Evolutionary conservation across 2,797 vertebrate species (phyloP).

Genomic region (Lagocephalus sceleratus): DNA sequence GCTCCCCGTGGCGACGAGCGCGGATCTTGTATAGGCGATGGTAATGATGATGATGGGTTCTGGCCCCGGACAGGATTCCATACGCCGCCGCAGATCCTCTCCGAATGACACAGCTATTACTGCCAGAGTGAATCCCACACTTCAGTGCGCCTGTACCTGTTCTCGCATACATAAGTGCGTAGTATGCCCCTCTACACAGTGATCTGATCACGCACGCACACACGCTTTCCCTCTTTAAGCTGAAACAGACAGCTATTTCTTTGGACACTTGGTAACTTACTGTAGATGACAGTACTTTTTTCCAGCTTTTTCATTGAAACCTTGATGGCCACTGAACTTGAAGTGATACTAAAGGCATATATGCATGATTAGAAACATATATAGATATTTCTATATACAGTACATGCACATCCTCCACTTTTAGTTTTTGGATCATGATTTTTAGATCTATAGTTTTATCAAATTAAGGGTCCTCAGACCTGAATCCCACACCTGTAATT

Average conservation of each 20-base stretch:
- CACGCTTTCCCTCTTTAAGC: constrained; percentile 1
- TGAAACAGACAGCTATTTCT: constrained; percentile 35
- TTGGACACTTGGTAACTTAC: constrained; percentile 32
- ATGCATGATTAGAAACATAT: constrained; percentile 20
- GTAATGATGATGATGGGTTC: constrained; percentile 68
- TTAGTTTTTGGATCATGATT: no score
- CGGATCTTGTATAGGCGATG: constrained; percentile 56
- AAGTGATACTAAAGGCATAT: constrained; percentile 38
- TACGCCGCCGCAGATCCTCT: constrained; percentile 27
- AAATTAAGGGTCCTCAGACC: no score
- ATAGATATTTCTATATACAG: background rate
- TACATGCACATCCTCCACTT: no score
- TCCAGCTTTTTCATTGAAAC: constrained; percentile 30
- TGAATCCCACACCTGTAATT: no score
- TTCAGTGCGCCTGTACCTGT: constrained; percentile 15
- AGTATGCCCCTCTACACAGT: constrained; percentile 21
- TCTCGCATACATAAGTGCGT: constrained; percentile 26
- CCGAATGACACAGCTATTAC: constrained; percentile 38
- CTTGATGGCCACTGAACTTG: constrained; percentile 32
- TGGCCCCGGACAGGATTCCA: constrained; percentile 31
- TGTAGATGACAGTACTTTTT: constrained; percentile 52
- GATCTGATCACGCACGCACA: constrained; percentile 11
- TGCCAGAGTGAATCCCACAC: constrained; percentile 28
- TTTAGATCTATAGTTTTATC: no score
- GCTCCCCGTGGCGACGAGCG: constrained; percentile 39